Evolutionary conservation across 2,888 invertebrate species (phyloP), one percentile per base, ranked within the genome.

Genomic region (Calameuta filiformis): DNA sequence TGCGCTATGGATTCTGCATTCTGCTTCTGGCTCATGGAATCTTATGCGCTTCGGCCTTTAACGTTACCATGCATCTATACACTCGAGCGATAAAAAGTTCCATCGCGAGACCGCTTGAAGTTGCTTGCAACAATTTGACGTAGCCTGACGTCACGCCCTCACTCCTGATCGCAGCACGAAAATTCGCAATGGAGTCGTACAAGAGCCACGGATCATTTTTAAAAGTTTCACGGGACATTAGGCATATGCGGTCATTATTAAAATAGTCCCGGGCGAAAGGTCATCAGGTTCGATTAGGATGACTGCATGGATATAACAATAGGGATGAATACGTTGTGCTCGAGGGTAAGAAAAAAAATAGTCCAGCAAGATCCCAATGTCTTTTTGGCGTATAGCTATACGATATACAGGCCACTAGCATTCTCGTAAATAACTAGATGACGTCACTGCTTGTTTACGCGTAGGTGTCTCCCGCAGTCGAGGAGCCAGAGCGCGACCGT

Each of bases 391-490:
- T 56, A 23, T 23, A 56, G 23, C 56, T 56, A 23, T 56, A 56
- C 56, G 56, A 56, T 56, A 56, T 56, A 56, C 56, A 56, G 56
- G 23, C 56, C 23, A 56, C 56, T 56, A 56, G 78, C 73, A 75
- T 79, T 79, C 75, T 82, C 79, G 76, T 82, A 81, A 83, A 84
- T 80, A 83, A 75, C 79, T 77, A 68, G 31, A 76, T 84, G 83
- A 84, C 82, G 83, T 82, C 81, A 83, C 73, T 33, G 69, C 77
- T 77, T 81, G 83, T 81, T 80, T 83, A 81, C 80, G 79, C 81
- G 79, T 73, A 77, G 77, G 75, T 73, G 76, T 75, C 76, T 71
- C 12, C 33, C 71, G 9, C 71, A 71, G 33, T 12, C 71, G 71
- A 71, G 71, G 23, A 56, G 56, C 23, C 56, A 56, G 23, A 56